phyloP scores from a whole-genome alignment of 2,113 vertebrate genomes.

The Eupsittula cactorum region DNA sequence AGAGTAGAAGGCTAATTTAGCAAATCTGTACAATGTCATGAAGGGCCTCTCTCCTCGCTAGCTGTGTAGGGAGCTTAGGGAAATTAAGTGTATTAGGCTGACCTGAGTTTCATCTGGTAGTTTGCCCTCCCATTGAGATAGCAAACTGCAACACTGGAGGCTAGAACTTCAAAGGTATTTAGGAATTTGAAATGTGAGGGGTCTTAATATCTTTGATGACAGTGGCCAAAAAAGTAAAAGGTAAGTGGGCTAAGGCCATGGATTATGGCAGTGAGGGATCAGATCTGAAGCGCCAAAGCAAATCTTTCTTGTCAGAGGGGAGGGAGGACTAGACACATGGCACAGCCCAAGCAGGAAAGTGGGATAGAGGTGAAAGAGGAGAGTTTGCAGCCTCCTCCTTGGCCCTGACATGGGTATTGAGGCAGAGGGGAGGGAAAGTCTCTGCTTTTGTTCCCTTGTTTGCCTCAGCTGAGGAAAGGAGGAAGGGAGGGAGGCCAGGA shows the following conservation, averaged over 20 bases:
- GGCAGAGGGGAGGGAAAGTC: neutral
- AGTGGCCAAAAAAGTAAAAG: neutral
- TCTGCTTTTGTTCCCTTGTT: neutral
- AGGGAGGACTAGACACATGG: neutral
- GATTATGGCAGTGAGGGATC: neutral
- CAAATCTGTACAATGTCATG: neutral
- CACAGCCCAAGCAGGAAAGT: fast-evolving
- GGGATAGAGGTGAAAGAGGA: neutral
- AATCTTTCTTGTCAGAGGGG: neutral
- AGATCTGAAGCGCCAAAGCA: neutral
- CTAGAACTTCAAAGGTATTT: neutral
- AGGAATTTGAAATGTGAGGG: neutral
- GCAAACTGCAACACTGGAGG: neutral
- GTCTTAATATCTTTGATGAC: neutral
- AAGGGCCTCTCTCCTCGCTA: neutral
- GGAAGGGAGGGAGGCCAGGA: neutral
- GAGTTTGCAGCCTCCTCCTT: neutral
- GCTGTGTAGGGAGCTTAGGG: neutral
- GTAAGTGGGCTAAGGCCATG: neutral
- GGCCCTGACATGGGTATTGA: neutral
- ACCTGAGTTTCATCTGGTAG: neutral
- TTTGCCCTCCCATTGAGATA: neutral
- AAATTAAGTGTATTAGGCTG: neutral
- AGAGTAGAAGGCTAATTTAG: constrained; percentile 9
- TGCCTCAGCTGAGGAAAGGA: neutral